phyloP scores from a whole-genome alignment of 2,888 invertebrate genomes.

The Perizoma flavofasciatum region DNA sequence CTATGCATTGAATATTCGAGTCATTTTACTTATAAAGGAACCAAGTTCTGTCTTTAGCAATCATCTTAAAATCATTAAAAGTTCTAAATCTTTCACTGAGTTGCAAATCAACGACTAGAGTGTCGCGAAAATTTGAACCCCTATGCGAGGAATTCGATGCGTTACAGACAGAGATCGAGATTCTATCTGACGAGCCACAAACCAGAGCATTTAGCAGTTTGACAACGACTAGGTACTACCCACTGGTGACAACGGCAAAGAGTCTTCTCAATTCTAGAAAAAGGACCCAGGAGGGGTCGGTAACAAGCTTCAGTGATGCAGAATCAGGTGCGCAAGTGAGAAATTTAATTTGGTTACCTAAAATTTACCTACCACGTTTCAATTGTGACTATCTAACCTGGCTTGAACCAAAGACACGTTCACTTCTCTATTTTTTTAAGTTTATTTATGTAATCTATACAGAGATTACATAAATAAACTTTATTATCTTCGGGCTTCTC shows the following conservation, averaged over 20 bases:
- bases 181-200: too few relatives aligned
- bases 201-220: too few relatives aligned
- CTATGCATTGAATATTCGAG: too few relatives aligned
- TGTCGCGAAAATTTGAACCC: conserved; percentile 9
- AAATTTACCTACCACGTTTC: not conserved
- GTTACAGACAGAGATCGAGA: too few relatives aligned
- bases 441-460: too few relatives aligned
- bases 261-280: too few relatives aligned
- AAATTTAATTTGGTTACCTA: not conserved
- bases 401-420: not conserved
- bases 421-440: not conserved
- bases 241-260: too few relatives aligned
- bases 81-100: not conserved
- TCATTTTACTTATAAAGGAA: too few relatives aligned
- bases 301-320: not conserved
- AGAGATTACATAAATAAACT: conserved; percentile 17
- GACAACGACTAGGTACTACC: too few relatives aligned
- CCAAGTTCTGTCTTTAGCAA: conserved; percentile 5
- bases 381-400: not conserved
- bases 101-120: conserved; percentile 8
- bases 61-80: conserved; percentile 3
- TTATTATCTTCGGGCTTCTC: conserved; percentile 14
- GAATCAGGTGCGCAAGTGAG: conserved; percentile 1
- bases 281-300: not conserved
- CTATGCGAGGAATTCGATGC: too few relatives aligned